phyloP scores from a whole-genome alignment of 2,888 invertebrate genomes.

The Eupithecia abbreviata region DNA sequence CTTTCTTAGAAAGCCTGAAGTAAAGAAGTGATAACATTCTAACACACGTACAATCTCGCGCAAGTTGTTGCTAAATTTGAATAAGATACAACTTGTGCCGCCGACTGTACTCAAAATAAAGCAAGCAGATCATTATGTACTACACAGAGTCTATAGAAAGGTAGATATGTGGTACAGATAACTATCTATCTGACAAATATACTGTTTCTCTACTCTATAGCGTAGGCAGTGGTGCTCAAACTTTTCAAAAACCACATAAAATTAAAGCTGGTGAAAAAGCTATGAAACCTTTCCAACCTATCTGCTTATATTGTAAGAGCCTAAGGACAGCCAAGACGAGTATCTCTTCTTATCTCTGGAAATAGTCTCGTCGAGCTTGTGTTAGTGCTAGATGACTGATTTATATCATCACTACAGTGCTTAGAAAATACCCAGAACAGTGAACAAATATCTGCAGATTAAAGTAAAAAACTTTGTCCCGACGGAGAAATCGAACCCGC shows the following conservation, averaged over 20 bases:
- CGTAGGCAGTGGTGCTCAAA: slow-evolving; percentile 9
- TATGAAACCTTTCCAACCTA: neutral
- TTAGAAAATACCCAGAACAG: too few relatives aligned
- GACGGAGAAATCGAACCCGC: too few relatives aligned
- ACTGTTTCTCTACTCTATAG: slow-evolving; percentile 9
- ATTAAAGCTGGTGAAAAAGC: too few relatives aligned
- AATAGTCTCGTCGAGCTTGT: neutral
- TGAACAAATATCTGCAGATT: too few relatives aligned
- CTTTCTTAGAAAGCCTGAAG: too few relatives aligned
- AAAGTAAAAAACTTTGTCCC: too few relatives aligned
- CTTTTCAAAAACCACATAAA: neutral
- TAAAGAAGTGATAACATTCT: too few relatives aligned
- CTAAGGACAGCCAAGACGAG: neutral
- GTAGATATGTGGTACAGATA: slow-evolving; percentile 20
- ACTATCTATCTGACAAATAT: slow-evolving; percentile 12
- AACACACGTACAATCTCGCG: too few relatives aligned
- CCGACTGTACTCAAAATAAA: neutral
- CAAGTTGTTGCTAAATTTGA: neutral
- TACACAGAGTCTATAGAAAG: neutral
- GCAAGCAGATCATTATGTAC: neutral
- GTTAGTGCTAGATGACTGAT: too few relatives aligned
- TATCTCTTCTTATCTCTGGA: neutral
- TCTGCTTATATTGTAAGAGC: neutral
- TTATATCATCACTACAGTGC: too few relatives aligned
- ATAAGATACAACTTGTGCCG: neutral